Evolutionary conservation across 92 coral and sea anemone species (phyloP), one percentile per base, ranked within the genome.

Genomic region (Umimayanthus kanabou): DNA sequence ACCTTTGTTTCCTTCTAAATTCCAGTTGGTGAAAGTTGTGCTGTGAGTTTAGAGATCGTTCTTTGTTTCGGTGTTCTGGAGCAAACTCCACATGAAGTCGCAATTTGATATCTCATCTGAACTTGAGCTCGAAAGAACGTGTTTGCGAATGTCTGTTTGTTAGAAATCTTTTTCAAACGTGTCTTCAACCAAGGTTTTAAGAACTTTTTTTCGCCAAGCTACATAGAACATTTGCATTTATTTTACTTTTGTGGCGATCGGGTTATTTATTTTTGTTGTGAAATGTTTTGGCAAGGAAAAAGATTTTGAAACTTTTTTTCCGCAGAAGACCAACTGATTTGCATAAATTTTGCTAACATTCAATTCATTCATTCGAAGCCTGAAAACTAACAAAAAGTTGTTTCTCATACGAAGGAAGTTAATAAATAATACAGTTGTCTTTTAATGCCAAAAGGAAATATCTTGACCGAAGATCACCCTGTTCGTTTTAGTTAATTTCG

Each of bases 291-390:
- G 88, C 29, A 89, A 64, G 39, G 69, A 82, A 49, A 86, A 92
- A 85, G 98, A 90, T 91, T 95, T 89, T 42, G 73, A 86, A 95
- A 95, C 93, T 92, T 95, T 95, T 92, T 91, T 81, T 88, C 87
- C 84, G 87, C 89, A 82, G 75, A 85, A 80, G 90, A 90, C 82
- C 90, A 85, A 15, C 88, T 88, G 73, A 88, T 89, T 91, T 86
- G 88, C 91, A 88, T 90, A 88, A 71, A 81, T 65, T 73, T 88
- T 91, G 87, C 91, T 83, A 47, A 83, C 87, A 83, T 83, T 70
- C 87, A 83, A 70, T 82, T 88, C 96, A 94, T 94, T 94, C 98
- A 95, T 95, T 95, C 95, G 92, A 81, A 69, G 66, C 55, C 67
- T 22, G 45, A 37, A 83, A 83, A 83, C 87, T 83, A 39, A 43